Base-by-base conservation (phyloP, 2,113 vertebrate genomes). In the Gorsachius goisagi region DNA sequence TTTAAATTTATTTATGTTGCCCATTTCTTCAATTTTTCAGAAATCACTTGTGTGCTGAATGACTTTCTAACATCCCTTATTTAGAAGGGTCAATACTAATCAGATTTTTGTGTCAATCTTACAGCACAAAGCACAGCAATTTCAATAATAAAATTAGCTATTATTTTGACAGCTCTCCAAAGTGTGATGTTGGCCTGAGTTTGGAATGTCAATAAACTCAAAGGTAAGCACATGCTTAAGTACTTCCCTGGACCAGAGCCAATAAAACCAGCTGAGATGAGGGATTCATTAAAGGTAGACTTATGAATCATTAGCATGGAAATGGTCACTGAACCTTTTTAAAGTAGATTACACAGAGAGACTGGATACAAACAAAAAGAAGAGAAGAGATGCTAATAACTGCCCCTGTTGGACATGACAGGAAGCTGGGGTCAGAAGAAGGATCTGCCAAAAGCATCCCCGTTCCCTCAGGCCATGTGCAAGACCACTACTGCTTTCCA, bases 101-200 rank as follows among this genome's bases (percentile, higher is more conserved):
- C 52, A 0, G 27, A 89, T 85, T 89, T 90, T 86, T 90, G 14
- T 89, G 79, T 78, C 77, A 85, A 55, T 13, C 63, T 82, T 69
- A 50, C 67, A 89, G 69, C 27, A 72, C 69, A 88, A 95, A 96
- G 32, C 33, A 69, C 44, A 52, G 37, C 19, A 90, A 89, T 88
- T 95, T 96, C 69, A 92, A 59, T 73, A 87, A 95, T 58, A 94
- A 93, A 90, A 94, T 90, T 49, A 62, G 58, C 85, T 88, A 88
- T 59, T 86, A 78, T 94, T 95, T 92, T 89, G 80, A 90, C 85
- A 90, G 47, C 8, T 90, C 52, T 96, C 63, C 64, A 78, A 95
- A 93, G 60, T 64, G 44, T 64, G 76, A 76, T 93, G 58, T 60
- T 92, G 52, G 76, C 39, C 76, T 64, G 56, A 87, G 58, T 85